These are phyloP conservation scores for Menidia beryllina DNA, from an alignment of 2,113 vertebrate species.

Conservation along the genomic window DNA sequence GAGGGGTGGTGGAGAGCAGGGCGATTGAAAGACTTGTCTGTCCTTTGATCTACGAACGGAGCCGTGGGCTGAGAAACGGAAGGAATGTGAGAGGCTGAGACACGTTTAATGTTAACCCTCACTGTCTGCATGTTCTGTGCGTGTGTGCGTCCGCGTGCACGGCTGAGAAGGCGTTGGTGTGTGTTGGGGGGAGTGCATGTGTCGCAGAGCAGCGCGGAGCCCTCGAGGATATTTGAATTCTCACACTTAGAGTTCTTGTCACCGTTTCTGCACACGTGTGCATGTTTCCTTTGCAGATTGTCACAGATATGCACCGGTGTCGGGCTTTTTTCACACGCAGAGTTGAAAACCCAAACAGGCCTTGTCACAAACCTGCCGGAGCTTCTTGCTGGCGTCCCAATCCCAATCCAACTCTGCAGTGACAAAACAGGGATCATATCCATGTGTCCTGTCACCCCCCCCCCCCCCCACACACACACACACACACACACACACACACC, in stretches of 20 bases:
- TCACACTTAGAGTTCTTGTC: conserved; percentile 2
- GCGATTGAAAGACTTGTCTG: conserved; percentile 60
- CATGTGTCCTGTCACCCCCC: conserved; percentile 46
- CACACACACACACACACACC: too few relatives aligned
- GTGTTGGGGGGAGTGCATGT: neutral
- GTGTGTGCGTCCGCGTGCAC: conserved; percentile 8
- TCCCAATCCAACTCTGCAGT: conserved; percentile 7
- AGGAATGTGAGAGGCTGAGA: conserved; percentile 76
- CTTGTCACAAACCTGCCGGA: neutral
- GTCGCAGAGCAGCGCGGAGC: conserved; percentile 4
- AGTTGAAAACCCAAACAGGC: neutral
- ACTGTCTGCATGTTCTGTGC: neutral
- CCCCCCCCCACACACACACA: too few relatives aligned
- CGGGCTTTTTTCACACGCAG: neutral
- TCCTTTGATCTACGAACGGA: conserved; percentile 77
- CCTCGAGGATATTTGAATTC: neutral
- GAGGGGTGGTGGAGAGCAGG: conserved; percentile 42
- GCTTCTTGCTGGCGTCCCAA: neutral
- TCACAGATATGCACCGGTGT: neutral
- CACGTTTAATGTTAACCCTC: conserved; percentile 69
- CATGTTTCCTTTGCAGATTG: neutral
- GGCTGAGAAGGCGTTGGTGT: conserved; percentile 10
- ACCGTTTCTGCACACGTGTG: neutral
- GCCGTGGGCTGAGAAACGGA: conserved; percentile 64
- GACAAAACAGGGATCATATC: conserved; percentile 47